Evolutionary conservation across 2,888 invertebrate species (phyloP), one percentile per base, ranked within the genome.

Genomic region (Leucozona laternaria): DNA sequence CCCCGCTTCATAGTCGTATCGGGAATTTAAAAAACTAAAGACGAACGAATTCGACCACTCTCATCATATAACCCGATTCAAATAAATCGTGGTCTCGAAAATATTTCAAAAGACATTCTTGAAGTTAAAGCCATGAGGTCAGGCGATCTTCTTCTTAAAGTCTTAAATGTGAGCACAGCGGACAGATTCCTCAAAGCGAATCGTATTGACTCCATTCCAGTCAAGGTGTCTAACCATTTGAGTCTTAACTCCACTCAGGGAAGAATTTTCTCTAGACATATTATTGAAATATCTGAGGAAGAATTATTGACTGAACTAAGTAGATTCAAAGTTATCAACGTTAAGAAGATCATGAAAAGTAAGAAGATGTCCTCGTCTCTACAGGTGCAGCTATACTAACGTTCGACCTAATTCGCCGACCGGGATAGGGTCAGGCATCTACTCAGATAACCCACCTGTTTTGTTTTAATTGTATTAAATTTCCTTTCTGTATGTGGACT

Each of bases 301-400:
- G 62, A 64, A 22, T 11, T 66, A 1, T n/a, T 48, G 17, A 7
- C 6, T 1, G 66, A 66, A 31, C 28, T 48, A 15, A 48, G 34
- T 7, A 22, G 13, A 31, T 48, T 48, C n/a, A 66, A 66, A 25
- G 66, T 48, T 3, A 48, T 48, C 10, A 10, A 55, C 0, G 55
- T 55, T 3, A 55, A 28, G 10, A 55, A 55, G 28, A 55, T 55
- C 3, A 15, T 55, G 55, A 70, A 28, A 20, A 31, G 8, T 2
- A 50, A 50, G 37, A 15, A 20, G 28, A 28, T 50, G 0, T 6
- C 3, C n/a, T 60, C 7, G 62, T 62, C 1, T 4, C 62, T 2
- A 62, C 43, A 10, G 62, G 43, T 43, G 62, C 62, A n/a, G 62
- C 62, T 10, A 62, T 62, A 43, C 4, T 62, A 7, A 66, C 15